These are phyloP conservation scores for Nasalis larvatus DNA, from an alignment of 2,113 vertebrate species.

Conservation along the genomic window DNA sequence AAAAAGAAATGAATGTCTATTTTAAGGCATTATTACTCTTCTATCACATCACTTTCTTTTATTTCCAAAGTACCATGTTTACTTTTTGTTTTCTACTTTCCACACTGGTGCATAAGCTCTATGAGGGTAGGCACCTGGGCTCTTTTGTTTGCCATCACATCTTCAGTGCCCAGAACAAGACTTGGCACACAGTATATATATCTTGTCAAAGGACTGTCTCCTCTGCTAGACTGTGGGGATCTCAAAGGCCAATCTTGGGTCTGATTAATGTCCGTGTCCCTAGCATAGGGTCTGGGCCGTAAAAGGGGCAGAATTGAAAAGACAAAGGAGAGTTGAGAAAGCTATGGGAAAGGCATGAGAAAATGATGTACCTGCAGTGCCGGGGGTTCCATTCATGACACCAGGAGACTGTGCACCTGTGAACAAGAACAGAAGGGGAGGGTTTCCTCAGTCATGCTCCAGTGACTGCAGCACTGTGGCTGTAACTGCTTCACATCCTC, in stretches of 20 bases:
- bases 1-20: not conserved
- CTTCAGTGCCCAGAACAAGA: not conserved
- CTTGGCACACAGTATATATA: not conserved
- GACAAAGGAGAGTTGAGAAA: not conserved
- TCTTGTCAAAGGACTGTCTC: not conserved
- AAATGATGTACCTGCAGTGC: conserved; percentile 37
- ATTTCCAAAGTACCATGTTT: not conserved
- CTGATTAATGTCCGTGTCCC: not conserved
- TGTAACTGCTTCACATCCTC: not conserved
- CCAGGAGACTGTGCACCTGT: not conserved
- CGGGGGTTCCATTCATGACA: not conserved
- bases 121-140: not conserved
- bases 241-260: not conserved
- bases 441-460: not conserved
- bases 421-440: conserved; percentile 16
- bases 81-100: not conserved
- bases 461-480: rapidly evolving
- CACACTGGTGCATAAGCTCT: not conserved
- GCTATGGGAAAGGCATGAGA: not conserved
- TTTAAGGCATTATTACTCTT: not conserved
- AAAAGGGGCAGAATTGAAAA: not conserved
- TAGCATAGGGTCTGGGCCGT: rapidly evolving
- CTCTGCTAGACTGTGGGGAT: not conserved
- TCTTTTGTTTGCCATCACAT: not conserved
- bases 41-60: not conserved